Percentiles rank a stretch among this genome's conserved stretches.
These are phyloP conservation scores for Parambassis ranga DNA, from an alignment of 2,797 vertebrate species.

Conservation along the genomic window DNA sequence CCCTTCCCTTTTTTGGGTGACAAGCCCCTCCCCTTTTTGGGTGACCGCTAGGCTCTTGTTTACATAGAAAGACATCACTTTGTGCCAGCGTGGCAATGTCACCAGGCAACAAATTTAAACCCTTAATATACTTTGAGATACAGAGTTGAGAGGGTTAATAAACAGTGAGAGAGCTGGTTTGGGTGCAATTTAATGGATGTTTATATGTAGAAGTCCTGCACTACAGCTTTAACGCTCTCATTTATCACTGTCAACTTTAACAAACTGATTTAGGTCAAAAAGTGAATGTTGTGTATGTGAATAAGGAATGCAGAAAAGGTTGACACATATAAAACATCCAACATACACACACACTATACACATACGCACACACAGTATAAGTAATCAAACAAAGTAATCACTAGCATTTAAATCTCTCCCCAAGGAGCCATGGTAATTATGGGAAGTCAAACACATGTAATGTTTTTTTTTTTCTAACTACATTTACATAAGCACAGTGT, in stretches of 20 bases:
- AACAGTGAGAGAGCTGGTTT: too few species aligned
- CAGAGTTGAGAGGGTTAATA: too few species aligned
- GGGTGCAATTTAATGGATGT: too few species aligned
- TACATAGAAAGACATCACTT: too few species aligned
- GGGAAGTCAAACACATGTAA: conserved; percentile 71
- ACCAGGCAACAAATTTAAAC: too few species aligned
- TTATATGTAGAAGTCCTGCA: too few species aligned
- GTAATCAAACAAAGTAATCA: conserved; percentile 75
- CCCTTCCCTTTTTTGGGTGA: too few species aligned
- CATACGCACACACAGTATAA: conserved; percentile 30
- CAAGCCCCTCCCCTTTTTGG: too few species aligned
- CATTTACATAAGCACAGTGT: conserved; percentile 69
- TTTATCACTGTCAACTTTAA: conserved; percentile 25
- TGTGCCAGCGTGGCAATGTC: too few species aligned
- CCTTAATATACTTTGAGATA: too few species aligned
- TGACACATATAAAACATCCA: neutral
- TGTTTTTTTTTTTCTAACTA: conserved; percentile 52
- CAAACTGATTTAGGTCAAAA: conserved; percentile 30
- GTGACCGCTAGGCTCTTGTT: too few species aligned
- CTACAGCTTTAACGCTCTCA: conserved; percentile 27
- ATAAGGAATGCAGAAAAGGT: neutral
- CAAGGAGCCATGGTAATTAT: conserved; percentile 69
- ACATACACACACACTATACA: conserved; percentile 4
- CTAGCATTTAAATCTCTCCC: conserved; percentile 70
- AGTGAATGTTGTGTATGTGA: neutral